A percentile compares a stretch with the other conserved stretches of the same genome.
Conservation (phyloP, 2,797 vertebrate genomes). For the Poecilia picta region DNA sequence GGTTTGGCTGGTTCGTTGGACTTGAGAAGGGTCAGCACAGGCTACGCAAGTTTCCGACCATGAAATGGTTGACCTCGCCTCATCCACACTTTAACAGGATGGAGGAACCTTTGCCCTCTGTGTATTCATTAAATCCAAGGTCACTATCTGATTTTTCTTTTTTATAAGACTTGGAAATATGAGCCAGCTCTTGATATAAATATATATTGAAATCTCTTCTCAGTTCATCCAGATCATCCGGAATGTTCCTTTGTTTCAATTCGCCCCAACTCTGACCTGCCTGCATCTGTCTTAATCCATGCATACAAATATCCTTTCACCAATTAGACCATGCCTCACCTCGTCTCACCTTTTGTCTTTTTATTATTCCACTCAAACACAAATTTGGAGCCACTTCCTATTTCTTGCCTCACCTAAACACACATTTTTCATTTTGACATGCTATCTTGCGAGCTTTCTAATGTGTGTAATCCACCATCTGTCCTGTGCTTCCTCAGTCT, state of each 20-base stretch:
- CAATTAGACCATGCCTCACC: conserved; percentile 9
- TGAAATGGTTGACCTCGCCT: conserved; percentile 16
- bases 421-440: conserved; percentile 62
- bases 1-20: conserved; percentile 51
- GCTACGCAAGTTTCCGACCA: conserved; percentile 16
- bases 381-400: conserved; percentile 41
- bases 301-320: conserved; percentile 4
- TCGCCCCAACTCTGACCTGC: conserved; percentile 11
- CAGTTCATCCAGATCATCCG: conserved; percentile 9
- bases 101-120: conserved; percentile 3
- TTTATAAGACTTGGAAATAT: conserved; percentile 1
- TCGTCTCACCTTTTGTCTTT: conserved; percentile 32
- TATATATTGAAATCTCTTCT: background rate
- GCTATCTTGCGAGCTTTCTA: conserved; percentile 44
- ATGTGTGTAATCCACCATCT: conserved; percentile 53
- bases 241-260: conserved; percentile 7
- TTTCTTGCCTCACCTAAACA: conserved; percentile 63
- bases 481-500: conserved; percentile 41
- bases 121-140: conserved; percentile 30
- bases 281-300: conserved; percentile 22
- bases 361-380: conserved; percentile 40
- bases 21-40: conserved; percentile 41
- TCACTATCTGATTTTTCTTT: conserved; percentile 30
- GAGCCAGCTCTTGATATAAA: conserved; percentile 17
- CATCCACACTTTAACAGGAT: conserved; percentile 8